A percentile compares a stretch with the other conserved stretches of the same genome.
Conservation (phyloP, 1,140 invertebrate genomes). For the Eriosoma lanigerum region DNA sequence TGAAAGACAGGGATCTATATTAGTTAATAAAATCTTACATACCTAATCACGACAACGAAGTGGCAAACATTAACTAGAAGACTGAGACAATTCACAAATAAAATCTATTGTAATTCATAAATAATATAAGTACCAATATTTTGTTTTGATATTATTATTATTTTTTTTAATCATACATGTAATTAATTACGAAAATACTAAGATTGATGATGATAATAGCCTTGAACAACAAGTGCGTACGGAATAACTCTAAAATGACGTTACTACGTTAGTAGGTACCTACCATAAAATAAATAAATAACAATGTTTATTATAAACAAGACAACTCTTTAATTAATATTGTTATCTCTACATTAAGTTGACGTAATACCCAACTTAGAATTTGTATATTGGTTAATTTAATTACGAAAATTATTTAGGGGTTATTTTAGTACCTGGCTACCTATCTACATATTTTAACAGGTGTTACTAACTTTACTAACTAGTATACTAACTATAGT, state of each 20-base stretch:
- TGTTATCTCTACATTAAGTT: neutral
- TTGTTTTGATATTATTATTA: slow-evolving; percentile 8
- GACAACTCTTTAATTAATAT: neutral
- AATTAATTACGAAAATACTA: slow-evolving; percentile 15
- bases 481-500: no score
- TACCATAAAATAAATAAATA: neutral
- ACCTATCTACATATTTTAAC: neutral
- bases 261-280: neutral
- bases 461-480: no score
- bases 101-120: neutral
- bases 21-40: neutral
- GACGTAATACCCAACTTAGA: slow-evolving; percentile 3
- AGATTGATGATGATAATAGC: slow-evolving; percentile 17
- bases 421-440: neutral
- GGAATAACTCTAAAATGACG: neutral
- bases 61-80: slow-evolving; percentile 9
- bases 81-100: slow-evolving; percentile 21
- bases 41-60: neutral
- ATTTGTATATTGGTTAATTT: neutral
- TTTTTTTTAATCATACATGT: neutral
- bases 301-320: neutral
- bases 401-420: neutral
- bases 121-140: neutral
- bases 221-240: slow-evolving; percentile 13
- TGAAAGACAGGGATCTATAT: neutral